phyloP scores from a whole-genome alignment of 2,888 invertebrate genomes.

The Cantharis rustica region DNA sequence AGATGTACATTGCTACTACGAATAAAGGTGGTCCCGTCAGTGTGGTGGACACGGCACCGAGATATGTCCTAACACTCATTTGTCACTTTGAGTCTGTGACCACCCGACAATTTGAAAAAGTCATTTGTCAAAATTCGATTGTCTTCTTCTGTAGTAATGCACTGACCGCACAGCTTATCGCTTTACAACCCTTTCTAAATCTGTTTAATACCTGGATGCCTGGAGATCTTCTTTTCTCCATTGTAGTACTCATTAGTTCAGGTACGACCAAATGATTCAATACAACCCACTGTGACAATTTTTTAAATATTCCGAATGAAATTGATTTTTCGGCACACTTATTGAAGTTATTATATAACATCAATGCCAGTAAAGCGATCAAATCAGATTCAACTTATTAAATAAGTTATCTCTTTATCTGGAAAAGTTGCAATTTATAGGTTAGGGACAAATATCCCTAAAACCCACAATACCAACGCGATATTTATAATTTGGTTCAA shows the following conservation, averaged over 20 bases:
- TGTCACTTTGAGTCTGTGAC: conserved; percentile 53
- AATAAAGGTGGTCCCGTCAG: conserved; percentile 52
- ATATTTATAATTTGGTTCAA: too few species aligned
- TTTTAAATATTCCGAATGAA: not conserved
- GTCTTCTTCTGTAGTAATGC: conserved; percentile 49
- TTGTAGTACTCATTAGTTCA: not conserved
- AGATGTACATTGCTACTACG: conserved; percentile 10
- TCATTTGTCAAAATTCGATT: conserved; percentile 56
- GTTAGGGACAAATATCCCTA: too few species aligned
- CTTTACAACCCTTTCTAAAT: conserved; percentile 44
- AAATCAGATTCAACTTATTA: not conserved
- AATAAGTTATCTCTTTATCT: not conserved
- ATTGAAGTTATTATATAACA: not conserved
- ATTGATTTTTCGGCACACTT: not conserved
- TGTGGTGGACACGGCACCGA: conserved; percentile 48
- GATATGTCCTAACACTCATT: conserved; percentile 56
- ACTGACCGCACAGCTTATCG: conserved; percentile 42
- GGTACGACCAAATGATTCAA: not conserved
- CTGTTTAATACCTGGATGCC: conserved; percentile 12
- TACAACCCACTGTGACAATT: not conserved
- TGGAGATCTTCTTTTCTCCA: conserved; percentile 12
- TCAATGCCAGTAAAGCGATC: not conserved
- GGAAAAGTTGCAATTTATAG: not conserved
- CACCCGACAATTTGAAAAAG: conserved; percentile 54
- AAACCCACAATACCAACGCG: too few species aligned